phyloP scores from a whole-genome alignment of 1,140 invertebrate species.

The Cylas formicarius region DNA sequence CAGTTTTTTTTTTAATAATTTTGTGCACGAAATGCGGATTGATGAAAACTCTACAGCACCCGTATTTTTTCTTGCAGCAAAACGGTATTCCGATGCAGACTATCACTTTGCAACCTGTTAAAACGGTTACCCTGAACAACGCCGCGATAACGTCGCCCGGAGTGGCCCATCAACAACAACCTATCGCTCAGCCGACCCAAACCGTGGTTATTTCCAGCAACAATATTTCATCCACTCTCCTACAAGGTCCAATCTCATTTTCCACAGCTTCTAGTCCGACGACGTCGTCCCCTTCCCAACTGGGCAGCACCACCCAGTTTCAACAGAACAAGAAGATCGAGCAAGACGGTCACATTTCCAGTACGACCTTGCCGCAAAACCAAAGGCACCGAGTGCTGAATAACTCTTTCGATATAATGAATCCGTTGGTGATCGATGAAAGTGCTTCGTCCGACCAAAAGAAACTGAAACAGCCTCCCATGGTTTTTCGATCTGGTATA shows the following conservation, averaged over 20 bases:
- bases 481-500: constrained; percentile 38
- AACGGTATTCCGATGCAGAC: constrained; percentile 9
- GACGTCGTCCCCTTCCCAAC: constrained; percentile 6
- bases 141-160: constrained; percentile 1
- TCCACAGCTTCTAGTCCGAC: constrained; percentile 12
- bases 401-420: constrained; percentile 41
- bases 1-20: constrained; percentile 1
- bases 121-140: constrained; percentile 7
- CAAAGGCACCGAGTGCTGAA: constrained; percentile 27
- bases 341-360: constrained; percentile 23
- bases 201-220: constrained; percentile 25
- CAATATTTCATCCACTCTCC: constrained; percentile 20
- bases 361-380: constrained; percentile 19
- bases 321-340: constrained; percentile 21
- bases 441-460: constrained; percentile 25
- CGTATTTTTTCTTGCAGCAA: constrained; percentile 4
- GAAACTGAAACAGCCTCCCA: constrained; percentile 39
- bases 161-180: constrained; percentile 7
- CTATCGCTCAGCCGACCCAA: constrained; percentile 8
- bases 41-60: no score
- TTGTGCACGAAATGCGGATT: no score
- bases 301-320: not conserved
- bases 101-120: constrained; percentile 14
- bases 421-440: constrained; percentile 37
- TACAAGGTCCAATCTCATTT: constrained; percentile 16